These are phyloP conservation scores for Anableps anableps DNA, from an alignment of 2,797 vertebrate species.

Conservation along the genomic window DNA sequence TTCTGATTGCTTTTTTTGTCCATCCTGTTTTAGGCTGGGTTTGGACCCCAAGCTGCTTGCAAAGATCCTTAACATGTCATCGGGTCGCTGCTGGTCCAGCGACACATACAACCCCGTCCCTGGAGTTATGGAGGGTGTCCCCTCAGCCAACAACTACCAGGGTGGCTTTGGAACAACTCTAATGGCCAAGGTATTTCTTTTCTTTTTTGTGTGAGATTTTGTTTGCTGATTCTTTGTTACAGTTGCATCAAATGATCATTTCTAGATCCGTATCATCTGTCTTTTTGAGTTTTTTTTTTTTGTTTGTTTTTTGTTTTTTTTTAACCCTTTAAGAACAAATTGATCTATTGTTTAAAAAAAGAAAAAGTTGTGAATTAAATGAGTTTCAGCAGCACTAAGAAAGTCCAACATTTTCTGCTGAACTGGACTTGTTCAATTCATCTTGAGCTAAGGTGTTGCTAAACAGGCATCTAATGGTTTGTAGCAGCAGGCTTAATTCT, in stretches of 20 bases:
- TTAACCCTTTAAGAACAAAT: background rate
- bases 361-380: background rate
- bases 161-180: constrained; percentile 93
- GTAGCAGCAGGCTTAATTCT: background rate
- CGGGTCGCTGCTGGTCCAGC: constrained; percentile 95
- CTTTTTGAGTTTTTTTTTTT: background rate
- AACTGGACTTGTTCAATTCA: background rate
- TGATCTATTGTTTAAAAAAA: background rate
- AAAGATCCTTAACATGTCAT: constrained; percentile 95
- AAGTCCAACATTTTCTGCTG: too few relatives aligned
- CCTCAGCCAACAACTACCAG: constrained; percentile 93
- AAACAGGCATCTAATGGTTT: background rate
- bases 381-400: background rate
- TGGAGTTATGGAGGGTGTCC: constrained; percentile 94
- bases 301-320: background rate
- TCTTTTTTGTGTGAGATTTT: background rate
- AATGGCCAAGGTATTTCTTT: constrained; percentile 89
- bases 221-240: constrained; percentile 1
- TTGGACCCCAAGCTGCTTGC: constrained; percentile 94
- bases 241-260: background rate
- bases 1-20: constrained; percentile 57
- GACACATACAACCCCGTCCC: constrained; percentile 93
- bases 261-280: background rate
- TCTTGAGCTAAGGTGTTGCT: background rate
- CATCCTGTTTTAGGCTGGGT: constrained; percentile 88